These are phyloP conservation scores for Halcyon leucocephala DNA, from an alignment of 2,797 vertebrate genomes.

Conservation along the genomic window DNA sequence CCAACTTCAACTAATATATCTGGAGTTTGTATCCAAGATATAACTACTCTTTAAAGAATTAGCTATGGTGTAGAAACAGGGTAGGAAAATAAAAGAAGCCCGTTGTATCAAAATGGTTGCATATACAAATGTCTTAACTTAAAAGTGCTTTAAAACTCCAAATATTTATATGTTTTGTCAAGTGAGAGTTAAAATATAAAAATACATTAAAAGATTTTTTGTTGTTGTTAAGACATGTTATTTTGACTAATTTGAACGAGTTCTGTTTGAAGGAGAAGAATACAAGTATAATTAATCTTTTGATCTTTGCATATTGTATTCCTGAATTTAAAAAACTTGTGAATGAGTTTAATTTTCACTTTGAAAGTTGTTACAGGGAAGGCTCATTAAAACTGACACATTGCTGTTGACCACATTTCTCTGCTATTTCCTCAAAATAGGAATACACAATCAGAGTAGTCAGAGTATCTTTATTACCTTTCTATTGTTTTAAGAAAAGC, in stretches of 20 bases:
- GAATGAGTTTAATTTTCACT: conserved; percentile 39
- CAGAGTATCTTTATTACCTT: neutral
- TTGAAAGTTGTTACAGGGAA: neutral
- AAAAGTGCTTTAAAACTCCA: neutral
- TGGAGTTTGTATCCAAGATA: neutral
- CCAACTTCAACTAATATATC: neutral
- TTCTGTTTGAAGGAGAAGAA: neutral
- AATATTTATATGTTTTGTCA: neutral
- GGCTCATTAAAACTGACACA: neutral
- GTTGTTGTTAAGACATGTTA: neutral
- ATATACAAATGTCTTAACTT: neutral
- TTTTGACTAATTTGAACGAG: neutral
- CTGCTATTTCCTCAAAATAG: neutral
- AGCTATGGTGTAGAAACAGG: neutral
- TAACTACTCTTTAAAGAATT: neutral
- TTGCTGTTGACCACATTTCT: neutral
- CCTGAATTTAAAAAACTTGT: neutral
- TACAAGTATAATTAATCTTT: neutral
- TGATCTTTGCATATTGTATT: neutral
- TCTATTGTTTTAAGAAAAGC: conserved; percentile 16
- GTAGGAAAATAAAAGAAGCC: neutral
- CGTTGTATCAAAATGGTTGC: neutral
- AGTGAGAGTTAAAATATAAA: neutral
- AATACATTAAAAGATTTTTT: neutral
- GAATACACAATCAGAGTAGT: neutral